These are phyloP conservation scores for Aporophyla nigra DNA, from an alignment of 2,888 invertebrate species.

Conservation along the genomic window DNA sequence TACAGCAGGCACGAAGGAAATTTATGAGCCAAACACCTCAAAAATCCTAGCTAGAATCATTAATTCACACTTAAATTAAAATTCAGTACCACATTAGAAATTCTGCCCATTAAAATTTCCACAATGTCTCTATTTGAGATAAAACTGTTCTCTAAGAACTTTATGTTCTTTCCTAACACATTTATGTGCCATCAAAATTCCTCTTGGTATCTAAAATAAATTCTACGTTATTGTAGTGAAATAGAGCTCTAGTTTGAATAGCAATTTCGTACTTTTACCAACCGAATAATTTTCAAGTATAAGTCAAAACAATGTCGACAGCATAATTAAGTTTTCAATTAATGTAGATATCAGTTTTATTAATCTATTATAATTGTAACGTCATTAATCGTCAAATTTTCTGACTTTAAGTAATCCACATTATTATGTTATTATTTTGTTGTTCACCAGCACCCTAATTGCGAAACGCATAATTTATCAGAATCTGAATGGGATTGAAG, in stretches of 20 bases:
- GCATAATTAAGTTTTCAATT: neutral
- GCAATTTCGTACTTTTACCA: neutral
- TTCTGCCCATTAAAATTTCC: slow-evolving; percentile 56
- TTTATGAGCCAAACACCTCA: neutral
- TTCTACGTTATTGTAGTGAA: slow-evolving; percentile 24
- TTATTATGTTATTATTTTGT: too few relatives aligned
- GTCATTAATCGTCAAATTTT: neutral
- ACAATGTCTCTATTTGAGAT: slow-evolving; percentile 55
- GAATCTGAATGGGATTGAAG: too few relatives aligned
- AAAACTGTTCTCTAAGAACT: slow-evolving; percentile 51
- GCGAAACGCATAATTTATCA: too few relatives aligned
- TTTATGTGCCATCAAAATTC: slow-evolving; percentile 59
- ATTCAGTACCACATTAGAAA: slow-evolving; percentile 54
- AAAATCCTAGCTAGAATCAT: slow-evolving; percentile 16
- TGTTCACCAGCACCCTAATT: too few relatives aligned
- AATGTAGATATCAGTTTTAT: neutral
- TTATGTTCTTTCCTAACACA: slow-evolving; percentile 60
- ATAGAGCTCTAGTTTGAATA: slow-evolving; percentile 1
- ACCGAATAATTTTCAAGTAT: neutral
- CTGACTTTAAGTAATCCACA: neutral
- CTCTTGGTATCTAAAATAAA: slow-evolving; percentile 26
- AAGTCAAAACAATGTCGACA: neutral
- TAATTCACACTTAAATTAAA: slow-evolving; percentile 50
- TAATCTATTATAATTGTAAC: neutral
- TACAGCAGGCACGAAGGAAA: neutral